Evolutionary conservation across 2,888 invertebrate genomes (phyloP).

Genomic region (Oxystoma pomonae): DNA sequence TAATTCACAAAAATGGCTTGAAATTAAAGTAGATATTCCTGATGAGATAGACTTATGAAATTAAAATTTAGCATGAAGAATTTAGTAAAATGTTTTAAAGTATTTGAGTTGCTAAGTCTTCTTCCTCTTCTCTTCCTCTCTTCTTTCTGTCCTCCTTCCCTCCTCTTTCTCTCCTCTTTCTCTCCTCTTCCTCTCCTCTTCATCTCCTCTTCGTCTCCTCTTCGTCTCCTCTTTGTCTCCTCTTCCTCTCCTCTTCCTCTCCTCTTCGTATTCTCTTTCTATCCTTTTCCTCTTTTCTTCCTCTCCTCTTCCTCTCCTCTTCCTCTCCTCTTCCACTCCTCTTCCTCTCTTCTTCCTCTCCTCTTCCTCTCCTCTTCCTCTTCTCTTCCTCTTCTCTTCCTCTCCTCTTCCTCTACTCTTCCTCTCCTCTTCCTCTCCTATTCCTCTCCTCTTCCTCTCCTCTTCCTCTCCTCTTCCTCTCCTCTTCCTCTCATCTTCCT

Average conservation of each 20-base stretch:
- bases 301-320: not conserved
- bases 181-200: not conserved
- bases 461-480: not conserved
- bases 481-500: not conserved
- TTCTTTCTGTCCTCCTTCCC: not conserved
- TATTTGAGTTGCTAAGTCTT: too few species aligned
- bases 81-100: too few species aligned
- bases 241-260: not conserved
- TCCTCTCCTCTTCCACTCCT: not conserved
- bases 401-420: not conserved
- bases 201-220: not conserved
- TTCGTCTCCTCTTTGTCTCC: not conserved
- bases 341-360: not conserved
- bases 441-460: not conserved
- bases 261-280: not conserved
- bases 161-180: conserved; percentile 1
- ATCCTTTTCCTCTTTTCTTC: not conserved
- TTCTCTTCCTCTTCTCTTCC: not conserved
- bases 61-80: too few species aligned
- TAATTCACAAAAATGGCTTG: too few species aligned
- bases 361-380: not conserved
- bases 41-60: too few species aligned
- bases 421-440: not conserved
- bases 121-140: too few species aligned
- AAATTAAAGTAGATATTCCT: too few species aligned